Evolutionary conservation across 2,797 vertebrate species (phyloP), one percentile per base, ranked within the genome.

Genomic region (Heteromormyrus szaboi): DNA sequence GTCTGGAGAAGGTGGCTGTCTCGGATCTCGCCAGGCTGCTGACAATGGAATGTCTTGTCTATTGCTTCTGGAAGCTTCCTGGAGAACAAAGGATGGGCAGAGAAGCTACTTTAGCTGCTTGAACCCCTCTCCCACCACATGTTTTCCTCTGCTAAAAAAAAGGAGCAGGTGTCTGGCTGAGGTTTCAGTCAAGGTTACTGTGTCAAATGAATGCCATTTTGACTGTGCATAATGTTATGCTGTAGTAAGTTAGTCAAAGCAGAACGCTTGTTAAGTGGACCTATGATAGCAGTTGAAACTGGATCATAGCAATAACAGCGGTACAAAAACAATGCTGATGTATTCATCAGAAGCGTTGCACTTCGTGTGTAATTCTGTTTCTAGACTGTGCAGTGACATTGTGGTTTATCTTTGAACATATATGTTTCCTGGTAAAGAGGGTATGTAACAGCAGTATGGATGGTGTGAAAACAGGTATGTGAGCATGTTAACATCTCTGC

Each of bases 1-100:
- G 90, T 91, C 88, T 79, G 93, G 89, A 92, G 90, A 87, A 37
- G 54, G 22, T 91, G 90, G 87, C 93, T 92, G 53, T 89, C 91
- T 17, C 12, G 90, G 51, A 89, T 72, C 2, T 90, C 87, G n/a
- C 87, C 90, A 88, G 94, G 93, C 54, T 92, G 91, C 81, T 89
- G 91, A 91, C 93, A 93, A 88, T 89, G 87, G 88, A 90, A 90
- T 48, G 50, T 41, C n/a, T 65, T 91, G 53, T 90, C 90, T 51
- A 56, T 56, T 68, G 62, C 89, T 83, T 84, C 59, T 88, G 88
- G 76, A 19, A 86, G 90, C 89, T 91, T 92, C 90, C 91, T 91
- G 90, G 89, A 54, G 72, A 91, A 88, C 76, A 84, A 87, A 25
- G 14, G 11, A 7, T 11, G 25, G 22, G 86, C n/a, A 25, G 44